A percentile compares a stretch with the other conserved stretches of the same genome.
Evolutionary conservation across 2,888 invertebrate species (phyloP).

Genomic region (Drosophila planitibia): DNA sequence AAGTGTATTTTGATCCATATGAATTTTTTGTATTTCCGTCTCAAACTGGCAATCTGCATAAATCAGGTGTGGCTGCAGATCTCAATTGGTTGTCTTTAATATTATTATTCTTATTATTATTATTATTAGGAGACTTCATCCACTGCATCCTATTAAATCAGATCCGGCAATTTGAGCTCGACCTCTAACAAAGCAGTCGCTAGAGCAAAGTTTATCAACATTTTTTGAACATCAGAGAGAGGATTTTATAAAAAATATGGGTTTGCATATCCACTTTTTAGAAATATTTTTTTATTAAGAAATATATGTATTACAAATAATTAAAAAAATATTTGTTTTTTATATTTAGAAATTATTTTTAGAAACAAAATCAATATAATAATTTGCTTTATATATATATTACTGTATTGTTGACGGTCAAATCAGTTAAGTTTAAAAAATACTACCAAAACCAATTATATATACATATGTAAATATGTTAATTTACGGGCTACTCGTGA

Average conservation of each 20-base stretch:
- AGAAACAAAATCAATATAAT: neutral
- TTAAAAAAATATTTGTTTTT: too few species aligned
- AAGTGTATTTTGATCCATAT: neutral
- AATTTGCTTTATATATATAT: neutral
- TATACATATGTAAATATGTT: neutral
- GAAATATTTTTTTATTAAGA: neutral
- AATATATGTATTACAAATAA: neutral
- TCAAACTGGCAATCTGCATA: conserved; percentile 22
- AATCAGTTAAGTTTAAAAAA: neutral
- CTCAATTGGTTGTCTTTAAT: neutral
- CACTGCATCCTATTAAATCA: neutral
- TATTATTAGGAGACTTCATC: neutral
- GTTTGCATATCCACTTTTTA: neutral
- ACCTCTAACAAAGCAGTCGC: neutral
- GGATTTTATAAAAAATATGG: neutral
- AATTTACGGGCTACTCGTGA: neutral
- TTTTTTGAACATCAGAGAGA: neutral
- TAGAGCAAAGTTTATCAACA: neutral
- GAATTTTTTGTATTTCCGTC: conserved; percentile 26
- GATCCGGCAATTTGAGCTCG: neutral
- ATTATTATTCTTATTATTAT: neutral
- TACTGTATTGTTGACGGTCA: neutral
- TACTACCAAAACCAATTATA: neutral
- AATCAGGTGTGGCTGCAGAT: conserved; percentile 32
- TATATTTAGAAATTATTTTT: neutral